Base-by-base conservation (phyloP, 2,888 invertebrate species). In the Alcis repandata region DNA sequence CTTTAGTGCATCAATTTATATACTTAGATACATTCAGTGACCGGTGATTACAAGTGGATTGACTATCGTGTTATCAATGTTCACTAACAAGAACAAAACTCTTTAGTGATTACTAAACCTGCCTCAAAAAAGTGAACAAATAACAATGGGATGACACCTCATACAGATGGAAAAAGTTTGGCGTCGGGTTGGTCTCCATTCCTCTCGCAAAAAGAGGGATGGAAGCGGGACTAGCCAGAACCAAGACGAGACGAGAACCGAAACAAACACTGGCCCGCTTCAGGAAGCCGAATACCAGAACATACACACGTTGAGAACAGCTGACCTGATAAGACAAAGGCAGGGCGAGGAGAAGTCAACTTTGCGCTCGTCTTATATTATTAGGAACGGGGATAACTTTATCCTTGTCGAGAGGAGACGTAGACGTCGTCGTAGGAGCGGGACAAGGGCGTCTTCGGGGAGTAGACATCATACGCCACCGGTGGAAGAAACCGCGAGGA, bases 191-290 rank as follows among this genome's bases (percentile, higher is more conserved):
- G 94, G 94, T 84, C 93, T 94, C 88, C 94, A 93, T 90, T 93
- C 94, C 90, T 93, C 94, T 87, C 93, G 93, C 62, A 93, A 93
- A 87, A 94, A 94, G 90, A 91, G 93, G 90, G 93, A 93, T 88
- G 93, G 93, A 89, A 93, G 92, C 79, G 93, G 92, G 71, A 89
- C 92, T 75, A 92, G 92, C 78, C 84, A 78, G 72, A n/a, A n/a
- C n/a, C n/a, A n/a, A n/a, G n/a, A n/a, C n/a, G 92, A 93, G 84
- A 87, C 89, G 19, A 46, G 59, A 49, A 41, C 59, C 40, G 64
- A 64, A 15, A 66, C 86, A 40, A 63, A 70, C 33, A 84, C 87
- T n/a, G 59, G 19, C 56, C 64, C 67, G 8, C 91, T 90, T 27
- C 89, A 83, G 46, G 93, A 93, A 70, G 92, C 87, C n/a, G 93